These are phyloP conservation scores for Crotophaga sulcirostris DNA, from an alignment of 2,113 vertebrate species.

Conservation along the genomic window DNA sequence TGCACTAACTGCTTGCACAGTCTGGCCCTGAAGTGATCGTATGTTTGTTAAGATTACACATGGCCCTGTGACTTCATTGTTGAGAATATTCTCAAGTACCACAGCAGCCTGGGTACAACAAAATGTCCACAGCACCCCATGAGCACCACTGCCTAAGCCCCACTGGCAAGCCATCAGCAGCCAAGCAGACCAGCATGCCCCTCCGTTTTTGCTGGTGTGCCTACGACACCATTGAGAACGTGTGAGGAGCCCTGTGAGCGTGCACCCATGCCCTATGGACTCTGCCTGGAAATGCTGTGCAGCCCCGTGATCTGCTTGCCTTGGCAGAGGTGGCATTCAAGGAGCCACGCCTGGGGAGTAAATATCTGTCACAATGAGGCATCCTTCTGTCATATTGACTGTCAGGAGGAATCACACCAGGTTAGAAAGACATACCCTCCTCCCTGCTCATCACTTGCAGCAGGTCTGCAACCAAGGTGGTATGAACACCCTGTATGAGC, in stretches of 20 bases:
- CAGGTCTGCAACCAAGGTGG: fast-evolving
- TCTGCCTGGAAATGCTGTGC: not conserved
- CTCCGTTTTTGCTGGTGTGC: not conserved
- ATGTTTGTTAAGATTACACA: not conserved
- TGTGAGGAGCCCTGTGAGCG: fast-evolving
- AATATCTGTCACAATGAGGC: not conserved
- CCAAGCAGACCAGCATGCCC: not conserved
- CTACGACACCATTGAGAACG: not conserved
- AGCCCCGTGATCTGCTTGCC: not conserved
- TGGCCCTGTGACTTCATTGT: not conserved
- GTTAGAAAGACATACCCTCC: not conserved
- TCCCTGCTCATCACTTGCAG: not conserved
- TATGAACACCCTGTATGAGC: not conserved
- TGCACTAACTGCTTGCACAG: not conserved
- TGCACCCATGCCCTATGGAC: not conserved
- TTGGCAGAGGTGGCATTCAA: not conserved
- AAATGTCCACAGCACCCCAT: not conserved
- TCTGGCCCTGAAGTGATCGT: not conserved
- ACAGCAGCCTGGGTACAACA: not conserved
- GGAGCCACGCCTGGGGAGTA: constrained; percentile 25
- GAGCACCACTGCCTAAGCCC: no score
- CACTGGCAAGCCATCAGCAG: fast-evolving
- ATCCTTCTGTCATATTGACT: not conserved
- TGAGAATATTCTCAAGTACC: not conserved
- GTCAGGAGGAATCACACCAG: not conserved